Percentiles rank a stretch among this genome's conserved stretches.
Evolutionary conservation across 2,888 invertebrate genomes (phyloP).

Genomic region (Mythimna lalbum): DNA sequence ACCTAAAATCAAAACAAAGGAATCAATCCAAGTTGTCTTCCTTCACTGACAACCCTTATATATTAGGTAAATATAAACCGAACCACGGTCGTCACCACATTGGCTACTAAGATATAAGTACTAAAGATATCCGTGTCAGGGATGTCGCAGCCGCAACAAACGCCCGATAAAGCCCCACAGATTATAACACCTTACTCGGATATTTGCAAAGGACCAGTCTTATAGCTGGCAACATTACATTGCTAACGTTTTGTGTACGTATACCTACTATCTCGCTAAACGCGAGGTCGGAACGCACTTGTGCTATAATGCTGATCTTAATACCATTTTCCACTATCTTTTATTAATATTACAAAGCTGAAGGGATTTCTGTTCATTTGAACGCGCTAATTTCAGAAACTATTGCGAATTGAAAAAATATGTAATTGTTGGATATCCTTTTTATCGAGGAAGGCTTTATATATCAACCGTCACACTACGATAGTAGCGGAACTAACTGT

Average conservation of each 20-base stretch:
- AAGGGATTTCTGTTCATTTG: no score
- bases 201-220: conserved; percentile 54
- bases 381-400: no score
- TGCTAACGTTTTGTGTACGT: conserved; percentile 36
- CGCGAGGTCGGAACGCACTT: conserved; percentile 11
- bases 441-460: no score
- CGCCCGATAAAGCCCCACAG: conserved; percentile 37
- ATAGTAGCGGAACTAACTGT: no score
- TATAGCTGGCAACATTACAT: conserved; percentile 26
- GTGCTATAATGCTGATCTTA: conserved; percentile 22
- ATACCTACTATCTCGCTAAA: conserved; percentile 13
- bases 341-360: conserved; percentile 9
- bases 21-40: conserved; percentile 12
- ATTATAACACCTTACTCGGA: conserved; percentile 52
- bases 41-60: neutral
- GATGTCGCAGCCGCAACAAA: conserved; percentile 64
- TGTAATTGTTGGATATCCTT: no score
- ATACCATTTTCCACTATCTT: neutral
- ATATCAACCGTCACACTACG: no score
- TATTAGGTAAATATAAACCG: neutral
- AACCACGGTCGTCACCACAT: neutral
- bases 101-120: conserved; percentile 30
- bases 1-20: neutral
- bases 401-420: no score
- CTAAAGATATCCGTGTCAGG: conserved; percentile 73